These are phyloP conservation scores for Amphipoea oculea DNA, from an alignment of 2,888 invertebrate species.

Conservation along the genomic window DNA sequence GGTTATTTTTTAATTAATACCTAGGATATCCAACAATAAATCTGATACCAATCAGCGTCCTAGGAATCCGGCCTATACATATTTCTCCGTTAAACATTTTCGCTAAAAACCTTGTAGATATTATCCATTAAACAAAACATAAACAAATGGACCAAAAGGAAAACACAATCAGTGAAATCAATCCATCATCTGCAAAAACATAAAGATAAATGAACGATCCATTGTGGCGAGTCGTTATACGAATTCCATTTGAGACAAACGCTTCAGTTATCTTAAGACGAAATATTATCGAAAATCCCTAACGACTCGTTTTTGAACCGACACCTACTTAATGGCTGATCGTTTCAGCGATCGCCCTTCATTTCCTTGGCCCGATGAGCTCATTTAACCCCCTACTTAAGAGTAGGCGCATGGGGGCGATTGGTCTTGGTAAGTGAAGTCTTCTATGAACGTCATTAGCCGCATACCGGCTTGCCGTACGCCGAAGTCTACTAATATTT, in stretches of 20 bases:
- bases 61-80: not conserved
- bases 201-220: slow-evolving; percentile 47
- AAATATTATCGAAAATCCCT: slow-evolving; percentile 66
- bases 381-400: slow-evolving; percentile 77
- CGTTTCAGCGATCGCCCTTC: slow-evolving; percentile 82
- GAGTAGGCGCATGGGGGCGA: slow-evolving; percentile 36
- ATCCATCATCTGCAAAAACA: slow-evolving; percentile 56
- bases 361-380: slow-evolving; percentile 82
- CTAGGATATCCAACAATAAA: not conserved
- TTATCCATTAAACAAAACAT: slow-evolving; percentile 34
- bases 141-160: slow-evolving; percentile 48
- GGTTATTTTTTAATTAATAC: no score
- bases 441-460: not conserved
- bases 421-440: slow-evolving; percentile 4
- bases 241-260: slow-evolving; percentile 66
- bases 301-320: slow-evolving; percentile 66
- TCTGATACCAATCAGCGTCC: not conserved
- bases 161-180: slow-evolving; percentile 48
- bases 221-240: slow-evolving; percentile 57
- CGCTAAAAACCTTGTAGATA: not conserved
- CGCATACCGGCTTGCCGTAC: not conserved
- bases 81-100: slow-evolving; percentile 9
- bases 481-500: no score
- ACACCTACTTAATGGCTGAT: slow-evolving; percentile 83
- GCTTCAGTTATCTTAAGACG: slow-evolving; percentile 49